Evolutionary conservation across 2,113 vertebrate species (phyloP), one percentile per base, ranked within the genome.

Genomic region (Opisthocomus hoazin): DNA sequence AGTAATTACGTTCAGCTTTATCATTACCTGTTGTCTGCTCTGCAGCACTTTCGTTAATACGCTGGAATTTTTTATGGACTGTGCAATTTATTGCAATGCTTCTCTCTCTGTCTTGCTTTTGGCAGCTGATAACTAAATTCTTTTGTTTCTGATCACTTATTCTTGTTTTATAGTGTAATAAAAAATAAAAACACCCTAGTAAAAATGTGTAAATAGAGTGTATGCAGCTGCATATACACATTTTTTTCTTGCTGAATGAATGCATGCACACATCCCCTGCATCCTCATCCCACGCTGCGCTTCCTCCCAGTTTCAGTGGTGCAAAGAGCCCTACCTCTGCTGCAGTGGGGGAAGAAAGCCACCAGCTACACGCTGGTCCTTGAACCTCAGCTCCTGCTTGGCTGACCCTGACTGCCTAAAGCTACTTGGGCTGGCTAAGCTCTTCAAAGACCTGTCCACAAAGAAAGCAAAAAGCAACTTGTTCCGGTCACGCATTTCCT

Each of bases 91-190:
- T 68, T 87, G 88, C 92, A 68, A 17, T 2, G 68, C 65, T 75
- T 94, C 96, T 95, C 94, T 30, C 80, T 95, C 70, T 75, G 69
- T 92, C 96, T 93, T 92, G 69, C 37, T 56, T 89, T 60, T 94
- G 94, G 84, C 90, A 73, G 90, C 82, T 94, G 94, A 89, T 93
- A 94, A 92, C 85, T 34, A 64, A 95, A 94, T 96, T 90, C 86
- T 84, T 95, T 93, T 92, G 96, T 97, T 96, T 94, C 96, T 93
- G 93, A 94, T 96, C 90, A 81, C 90, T 96, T 93, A 78, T 87
- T 93, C 88, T 79, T 92, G 86, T 26, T 96, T 96, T 97, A 94
- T 93, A n/a, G 92, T 20, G 36, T 45, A 70, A 96, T 96, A 92
- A 96, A 96, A 95, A 84, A 78, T 78, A 78, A 90, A 96, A 95